Evolutionary conservation across 2,888 invertebrate genomes (phyloP), one percentile per base, ranked within the genome.

Genomic region (Mayetiola destructor): DNA sequence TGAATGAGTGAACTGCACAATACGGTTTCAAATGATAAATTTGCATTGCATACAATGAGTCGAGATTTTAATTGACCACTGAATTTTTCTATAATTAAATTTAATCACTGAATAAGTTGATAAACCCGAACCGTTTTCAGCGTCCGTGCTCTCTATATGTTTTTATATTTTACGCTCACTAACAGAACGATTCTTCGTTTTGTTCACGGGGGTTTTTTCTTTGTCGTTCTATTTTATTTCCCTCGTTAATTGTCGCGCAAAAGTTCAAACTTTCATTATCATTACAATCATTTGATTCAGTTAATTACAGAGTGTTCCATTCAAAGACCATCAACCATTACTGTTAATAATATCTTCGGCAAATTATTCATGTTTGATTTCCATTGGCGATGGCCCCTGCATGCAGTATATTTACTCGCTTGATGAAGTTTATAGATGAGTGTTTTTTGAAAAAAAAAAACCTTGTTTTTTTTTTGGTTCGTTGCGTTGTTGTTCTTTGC

Each of bases 331-430:
- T 48, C 48, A 27, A 48, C 48, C 48, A 48, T 48, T 48, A 27
- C 16, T 27, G 48, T 48, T 48, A 48, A 48, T 48, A 48, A 48
- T n/a, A 48, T 48, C 27, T 27, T 27, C 48, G 27, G 23, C 48
- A 48, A 48, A 48, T 48, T 48, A 48, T 48, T 48, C 48, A 48
- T 48, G 27, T 48, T 48, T 48, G 27, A 48, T 48, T 48, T 48
- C 27, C 48, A 48, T 27, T 48, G 48, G 48, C 48, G 48, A 48
- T n/a, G n/a, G n/a, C n/a, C n/a, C n/a, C 48, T 27, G 27, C n/a
- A 23, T 23, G 48, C 48, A 48, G 48, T 48, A 27, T 48, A 23
- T 21, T 23, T n/a, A n/a, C 36, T 36, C 36, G 3, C n/a, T 36
- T 14, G n/a, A n/a, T n/a, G n/a, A n/a, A n/a, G n/a, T n/a, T n/a